A percentile compares a stretch with the other conserved stretches of the same genome.
phyloP scores from a whole-genome alignment of 2,797 vertebrate species.

The Pyrocephalus nanus region DNA sequence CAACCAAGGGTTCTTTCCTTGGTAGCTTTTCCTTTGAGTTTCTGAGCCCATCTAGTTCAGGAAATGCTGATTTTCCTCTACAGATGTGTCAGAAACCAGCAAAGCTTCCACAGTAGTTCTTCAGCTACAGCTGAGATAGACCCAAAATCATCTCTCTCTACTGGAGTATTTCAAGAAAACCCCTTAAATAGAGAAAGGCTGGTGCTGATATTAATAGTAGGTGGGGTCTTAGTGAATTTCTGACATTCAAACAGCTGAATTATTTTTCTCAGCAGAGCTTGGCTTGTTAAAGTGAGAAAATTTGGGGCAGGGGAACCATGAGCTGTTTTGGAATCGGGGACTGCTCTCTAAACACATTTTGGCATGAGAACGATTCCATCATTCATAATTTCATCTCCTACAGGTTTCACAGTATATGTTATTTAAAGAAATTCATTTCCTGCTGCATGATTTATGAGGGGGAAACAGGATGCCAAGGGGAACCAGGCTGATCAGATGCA shows the following conservation, averaged over 20 bases:
- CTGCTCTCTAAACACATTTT: slow-evolving; percentile 18
- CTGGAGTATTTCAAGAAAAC: background rate
- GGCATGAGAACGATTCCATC: slow-evolving; percentile 5
- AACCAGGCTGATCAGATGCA: slow-evolving; percentile 46
- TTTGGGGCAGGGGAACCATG: background rate
- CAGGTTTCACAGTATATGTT: slow-evolving; percentile 34
- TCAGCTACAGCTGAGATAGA: background rate
- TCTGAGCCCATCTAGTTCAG: rapidly evolving
- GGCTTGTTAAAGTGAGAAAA: background rate
- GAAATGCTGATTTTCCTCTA: background rate
- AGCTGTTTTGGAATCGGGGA: slow-evolving; percentile 3
- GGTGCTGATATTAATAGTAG: background rate
- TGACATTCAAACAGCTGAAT: background rate
- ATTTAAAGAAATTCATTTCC: slow-evolving; percentile 36
- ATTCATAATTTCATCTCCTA: slow-evolving; percentile 44
- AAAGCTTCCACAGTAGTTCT: background rate
- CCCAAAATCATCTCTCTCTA: background rate
- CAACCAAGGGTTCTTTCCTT: background rate
- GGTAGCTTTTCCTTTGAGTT: background rate
- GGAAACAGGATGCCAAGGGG: slow-evolving; percentile 15
- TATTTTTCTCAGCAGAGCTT: background rate
- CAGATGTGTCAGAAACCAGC: background rate
- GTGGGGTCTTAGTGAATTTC: background rate
- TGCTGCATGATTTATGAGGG: slow-evolving; percentile 24
- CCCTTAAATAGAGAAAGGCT: background rate